Conservation (phyloP, 2,113 vertebrate species). For the Periophthalmus modestus region DNA sequence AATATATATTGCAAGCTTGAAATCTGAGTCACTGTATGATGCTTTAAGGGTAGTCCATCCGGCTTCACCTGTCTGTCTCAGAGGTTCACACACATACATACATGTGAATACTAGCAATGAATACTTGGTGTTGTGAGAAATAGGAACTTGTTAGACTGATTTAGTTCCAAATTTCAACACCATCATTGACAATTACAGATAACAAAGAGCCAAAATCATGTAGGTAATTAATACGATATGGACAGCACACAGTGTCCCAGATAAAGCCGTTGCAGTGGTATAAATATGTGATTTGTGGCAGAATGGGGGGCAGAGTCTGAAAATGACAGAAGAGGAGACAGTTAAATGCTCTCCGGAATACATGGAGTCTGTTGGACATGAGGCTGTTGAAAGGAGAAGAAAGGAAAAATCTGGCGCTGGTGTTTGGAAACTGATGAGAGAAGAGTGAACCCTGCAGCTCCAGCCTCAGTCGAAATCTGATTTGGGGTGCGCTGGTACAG, state of each 20-base stretch:
- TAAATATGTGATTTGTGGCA: constrained; percentile 30
- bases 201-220: background rate
- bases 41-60: too few relatives aligned
- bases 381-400: constrained; percentile 47
- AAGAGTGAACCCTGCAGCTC: constrained; percentile 10
- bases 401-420: constrained; percentile 25
- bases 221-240: constrained; percentile 1
- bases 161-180: background rate
- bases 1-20: too few relatives aligned
- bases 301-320: constrained; percentile 30
- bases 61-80: too few relatives aligned
- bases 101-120: too few relatives aligned
- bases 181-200: background rate
- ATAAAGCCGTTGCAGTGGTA: constrained; percentile 20
- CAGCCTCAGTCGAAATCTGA: constrained; percentile 23
- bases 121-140: too few relatives aligned
- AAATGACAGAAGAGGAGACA: constrained; percentile 25
- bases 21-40: too few relatives aligned
- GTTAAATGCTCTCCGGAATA: constrained; percentile 25
- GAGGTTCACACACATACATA: too few relatives aligned
- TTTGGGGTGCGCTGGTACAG: background rate
- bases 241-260: constrained; percentile 4
- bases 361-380: constrained; percentile 42
- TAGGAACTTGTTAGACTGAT: too few relatives aligned
- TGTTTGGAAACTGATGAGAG: constrained; percentile 43